phyloP scores from a whole-genome alignment of 2,888 invertebrate genomes.

The Sarcophaga subvicina region DNA sequence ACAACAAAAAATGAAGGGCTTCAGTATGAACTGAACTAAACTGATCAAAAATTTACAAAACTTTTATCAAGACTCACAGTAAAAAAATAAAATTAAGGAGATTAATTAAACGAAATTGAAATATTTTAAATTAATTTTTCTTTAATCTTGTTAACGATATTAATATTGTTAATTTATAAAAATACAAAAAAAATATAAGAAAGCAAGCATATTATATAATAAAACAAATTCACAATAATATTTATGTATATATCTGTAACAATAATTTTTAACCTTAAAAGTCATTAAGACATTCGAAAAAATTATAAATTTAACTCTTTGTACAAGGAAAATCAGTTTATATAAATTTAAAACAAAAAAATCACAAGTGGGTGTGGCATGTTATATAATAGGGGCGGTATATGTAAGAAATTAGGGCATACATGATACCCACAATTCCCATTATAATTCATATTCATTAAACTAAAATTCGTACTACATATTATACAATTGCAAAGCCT shows the following conservation, averaged over 20 bases:
- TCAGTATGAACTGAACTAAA: not conserved
- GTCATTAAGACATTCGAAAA: not conserved
- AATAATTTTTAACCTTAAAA: slow-evolving; percentile 24
- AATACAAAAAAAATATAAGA: not conserved
- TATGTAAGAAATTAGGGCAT: too few species aligned
- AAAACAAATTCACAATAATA: not conserved
- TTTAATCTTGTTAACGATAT: not conserved
- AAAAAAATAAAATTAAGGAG: not conserved
- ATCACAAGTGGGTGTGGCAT: too few species aligned
- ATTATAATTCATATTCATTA: too few species aligned
- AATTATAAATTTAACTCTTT: too few species aligned
- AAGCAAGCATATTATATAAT: not conserved
- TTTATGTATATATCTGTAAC: not conserved
- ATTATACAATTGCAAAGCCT: too few species aligned
- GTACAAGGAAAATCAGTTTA: too few species aligned
- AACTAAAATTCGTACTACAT: too few species aligned
- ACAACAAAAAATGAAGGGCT: not conserved
- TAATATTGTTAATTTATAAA: not conserved
- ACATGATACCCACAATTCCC: too few species aligned
- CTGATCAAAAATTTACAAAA: not conserved
- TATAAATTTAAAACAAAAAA: too few species aligned
- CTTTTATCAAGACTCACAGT: not conserved
- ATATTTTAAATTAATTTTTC: not conserved
- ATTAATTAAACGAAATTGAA: not conserved
- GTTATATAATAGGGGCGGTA: too few species aligned